A percentile compares a stretch with the other conserved stretches of the same genome.
Conservation (phyloP, 2,113 vertebrate genomes). For the Malaclemys terrapin region DNA sequence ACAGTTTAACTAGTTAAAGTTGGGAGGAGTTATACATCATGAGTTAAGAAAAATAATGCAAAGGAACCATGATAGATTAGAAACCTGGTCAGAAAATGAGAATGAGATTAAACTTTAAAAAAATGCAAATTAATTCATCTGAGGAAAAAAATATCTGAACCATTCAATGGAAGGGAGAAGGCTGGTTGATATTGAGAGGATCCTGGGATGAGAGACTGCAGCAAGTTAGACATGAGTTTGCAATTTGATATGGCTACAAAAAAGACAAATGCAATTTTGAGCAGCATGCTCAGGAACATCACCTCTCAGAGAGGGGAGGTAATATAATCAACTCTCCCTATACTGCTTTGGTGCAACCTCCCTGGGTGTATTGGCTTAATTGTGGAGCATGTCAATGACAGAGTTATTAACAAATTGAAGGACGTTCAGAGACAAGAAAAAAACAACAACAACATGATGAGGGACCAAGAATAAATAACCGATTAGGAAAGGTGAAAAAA, state of each 20-base stretch:
- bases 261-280: background rate
- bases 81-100: background rate
- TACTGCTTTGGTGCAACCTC: background rate
- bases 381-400: background rate
- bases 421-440: background rate
- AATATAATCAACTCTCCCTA: background rate
- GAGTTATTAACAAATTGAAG: background rate
- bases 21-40: background rate
- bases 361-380: background rate
- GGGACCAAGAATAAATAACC: background rate
- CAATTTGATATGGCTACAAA: too few species aligned
- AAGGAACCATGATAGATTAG: background rate
- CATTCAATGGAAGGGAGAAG: background rate
- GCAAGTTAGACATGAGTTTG: background rate
- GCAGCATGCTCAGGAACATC: background rate
- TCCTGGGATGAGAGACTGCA: background rate
- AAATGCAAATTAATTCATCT: background rate
- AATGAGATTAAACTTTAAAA: background rate
- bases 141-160: background rate
- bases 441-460: fast-evolving
- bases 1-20: background rate
- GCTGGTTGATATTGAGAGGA: background rate
- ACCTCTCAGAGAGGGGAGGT: background rate
- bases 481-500: background rate
- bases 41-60: background rate